Conservation (phyloP, 1,140 invertebrate genomes). For the Rhopalosiphum maidis region DNA sequence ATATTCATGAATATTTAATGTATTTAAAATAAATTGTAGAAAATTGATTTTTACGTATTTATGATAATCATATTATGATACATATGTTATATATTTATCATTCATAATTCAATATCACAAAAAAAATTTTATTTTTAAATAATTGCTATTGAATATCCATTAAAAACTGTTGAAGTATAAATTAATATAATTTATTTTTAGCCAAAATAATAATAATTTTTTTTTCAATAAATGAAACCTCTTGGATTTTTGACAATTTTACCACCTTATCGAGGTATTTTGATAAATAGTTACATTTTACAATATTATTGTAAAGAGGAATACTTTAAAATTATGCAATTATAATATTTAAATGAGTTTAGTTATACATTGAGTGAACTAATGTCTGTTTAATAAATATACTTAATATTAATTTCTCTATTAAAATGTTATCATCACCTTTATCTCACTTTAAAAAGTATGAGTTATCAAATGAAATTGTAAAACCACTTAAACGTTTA, state of each 20-base stretch:
- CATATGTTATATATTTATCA: neutral
- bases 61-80: neutral
- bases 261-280: neutral
- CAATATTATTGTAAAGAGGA: neutral
- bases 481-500: neutral
- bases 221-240: neutral
- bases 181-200: too few relatives aligned
- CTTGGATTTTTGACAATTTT: neutral
- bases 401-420: neutral
- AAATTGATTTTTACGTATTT: neutral
- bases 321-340: neutral
- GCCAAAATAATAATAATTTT: neutral
- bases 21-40: neutral
- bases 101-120: neutral
- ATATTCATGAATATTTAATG: neutral
- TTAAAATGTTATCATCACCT: neutral
- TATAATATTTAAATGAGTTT: neutral
- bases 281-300: neutral
- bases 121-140: neutral
- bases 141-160: neutral
- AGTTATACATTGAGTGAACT: neutral
- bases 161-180: neutral
- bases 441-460: neutral
- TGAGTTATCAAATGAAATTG: neutral
- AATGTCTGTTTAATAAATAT: neutral